Percentiles rank a stretch among this genome's conserved stretches.
Evolutionary conservation across 92 coral and sea anemone species (phyloP).

Genomic region (Zoanthus sansibaricus): DNA sequence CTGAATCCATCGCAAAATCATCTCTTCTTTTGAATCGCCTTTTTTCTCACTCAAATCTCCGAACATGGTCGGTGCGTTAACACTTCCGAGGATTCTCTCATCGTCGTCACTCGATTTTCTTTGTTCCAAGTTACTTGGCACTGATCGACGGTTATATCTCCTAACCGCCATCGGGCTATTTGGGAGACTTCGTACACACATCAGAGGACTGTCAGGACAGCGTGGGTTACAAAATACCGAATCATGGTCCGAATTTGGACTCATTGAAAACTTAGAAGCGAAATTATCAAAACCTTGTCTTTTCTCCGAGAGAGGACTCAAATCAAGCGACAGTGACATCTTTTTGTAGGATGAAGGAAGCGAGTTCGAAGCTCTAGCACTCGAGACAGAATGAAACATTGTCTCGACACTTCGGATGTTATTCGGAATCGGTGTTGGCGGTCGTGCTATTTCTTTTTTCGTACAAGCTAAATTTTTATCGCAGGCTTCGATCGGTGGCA

Average conservation of each 20-base stretch:
- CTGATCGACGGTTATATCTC: constrained; percentile 18
- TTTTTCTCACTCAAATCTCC: constrained; percentile 8
- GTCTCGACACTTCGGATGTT: constrained; percentile 1
- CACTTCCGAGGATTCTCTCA: background rate
- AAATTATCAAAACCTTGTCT: constrained; percentile 27
- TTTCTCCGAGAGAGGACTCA: constrained; percentile 34
- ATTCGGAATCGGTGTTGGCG: constrained; percentile 19
- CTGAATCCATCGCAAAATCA: constrained; percentile 62
- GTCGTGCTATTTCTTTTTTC: background rate
- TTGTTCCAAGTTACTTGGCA: background rate
- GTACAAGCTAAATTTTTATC: background rate
- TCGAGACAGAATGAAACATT: background rate
- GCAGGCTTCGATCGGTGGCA: constrained; percentile 20
- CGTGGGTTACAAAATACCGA: constrained; percentile 25
- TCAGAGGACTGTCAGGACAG: constrained; percentile 50
- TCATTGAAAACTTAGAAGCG: constrained; percentile 3
- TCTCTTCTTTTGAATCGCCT: constrained; percentile 50
- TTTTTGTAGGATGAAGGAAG: constrained; percentile 35
- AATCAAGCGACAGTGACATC: constrained; percentile 29
- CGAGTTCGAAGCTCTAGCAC: constrained; percentile 36
- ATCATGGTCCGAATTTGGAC: constrained; percentile 19
- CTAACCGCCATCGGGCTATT: constrained; percentile 46
- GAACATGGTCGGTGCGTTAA: background rate
- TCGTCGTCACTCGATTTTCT: constrained; percentile 6
- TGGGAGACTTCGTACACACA: constrained; percentile 58